These are phyloP conservation scores for Dicaeum eximium DNA, from an alignment of 2,113 vertebrate genomes.

Conservation along the genomic window DNA sequence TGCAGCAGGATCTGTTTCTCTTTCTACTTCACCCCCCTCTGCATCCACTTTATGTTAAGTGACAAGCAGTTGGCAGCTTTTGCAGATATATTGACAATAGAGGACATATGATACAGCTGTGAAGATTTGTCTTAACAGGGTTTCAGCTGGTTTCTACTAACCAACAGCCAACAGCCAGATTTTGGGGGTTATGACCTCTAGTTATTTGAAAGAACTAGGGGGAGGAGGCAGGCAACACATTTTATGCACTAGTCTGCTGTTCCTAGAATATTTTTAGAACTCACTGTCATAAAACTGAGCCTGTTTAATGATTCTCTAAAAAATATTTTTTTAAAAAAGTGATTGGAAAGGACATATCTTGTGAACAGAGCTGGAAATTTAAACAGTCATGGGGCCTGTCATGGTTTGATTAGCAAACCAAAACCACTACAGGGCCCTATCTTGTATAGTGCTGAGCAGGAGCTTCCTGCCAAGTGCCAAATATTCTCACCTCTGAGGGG, in stretches of 20 bases:
- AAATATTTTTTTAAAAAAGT: neutral
- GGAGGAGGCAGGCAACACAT: neutral
- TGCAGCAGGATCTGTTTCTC: neutral
- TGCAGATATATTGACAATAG: slow-evolving; percentile 31
- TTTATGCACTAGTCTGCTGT: neutral
- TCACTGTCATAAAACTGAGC: neutral
- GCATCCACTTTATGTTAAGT: slow-evolving; percentile 10
- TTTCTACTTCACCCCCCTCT: neutral
- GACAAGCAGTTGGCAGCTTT: slow-evolving; percentile 43
- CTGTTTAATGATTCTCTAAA: neutral
- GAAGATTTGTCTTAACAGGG: slow-evolving; percentile 47
- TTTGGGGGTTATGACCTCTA: slow-evolving; percentile 37
- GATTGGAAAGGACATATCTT: neutral
- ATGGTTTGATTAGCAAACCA: too few relatives aligned
- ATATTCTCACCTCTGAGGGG: neutral
- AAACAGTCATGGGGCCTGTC: neutral
- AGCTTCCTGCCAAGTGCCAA: neutral
- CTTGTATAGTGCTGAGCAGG: neutral
- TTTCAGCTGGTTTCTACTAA: slow-evolving; percentile 49
- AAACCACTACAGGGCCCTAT: too few relatives aligned
- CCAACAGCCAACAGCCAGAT: slow-evolving; percentile 47
- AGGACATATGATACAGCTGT: slow-evolving; percentile 35
- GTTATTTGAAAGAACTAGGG: neutral
- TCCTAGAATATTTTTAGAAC: slow-evolving; percentile 1
- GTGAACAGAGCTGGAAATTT: neutral